Evolutionary conservation across 2,113 vertebrate species (phyloP).

Genomic region (Myocastor coypus): DNA sequence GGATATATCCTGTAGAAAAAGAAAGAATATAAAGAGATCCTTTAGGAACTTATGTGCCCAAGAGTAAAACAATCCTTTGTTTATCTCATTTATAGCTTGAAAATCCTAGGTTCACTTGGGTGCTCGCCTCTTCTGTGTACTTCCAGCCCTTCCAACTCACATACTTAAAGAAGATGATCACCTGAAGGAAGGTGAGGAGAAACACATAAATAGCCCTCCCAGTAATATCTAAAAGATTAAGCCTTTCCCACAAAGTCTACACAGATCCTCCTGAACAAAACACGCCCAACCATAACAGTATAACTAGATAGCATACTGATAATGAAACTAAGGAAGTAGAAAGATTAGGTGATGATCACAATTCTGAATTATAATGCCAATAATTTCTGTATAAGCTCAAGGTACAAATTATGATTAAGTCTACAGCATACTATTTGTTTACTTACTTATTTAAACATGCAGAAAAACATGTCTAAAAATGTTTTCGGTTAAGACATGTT

Average conservation of each 20-base stretch:
- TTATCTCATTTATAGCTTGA: background rate
- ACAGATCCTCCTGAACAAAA: background rate
- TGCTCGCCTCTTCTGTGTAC: background rate
- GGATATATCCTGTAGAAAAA: background rate
- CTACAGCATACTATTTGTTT: background rate
- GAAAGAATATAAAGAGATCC: background rate
- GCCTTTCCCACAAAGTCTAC: background rate
- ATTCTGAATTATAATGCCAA: background rate
- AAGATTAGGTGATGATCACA: background rate
- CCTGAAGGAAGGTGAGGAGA: background rate
- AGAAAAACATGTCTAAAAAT: background rate
- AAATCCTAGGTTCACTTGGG: background rate
- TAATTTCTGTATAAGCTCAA: slow-evolving; percentile 32
- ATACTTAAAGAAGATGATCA: background rate
- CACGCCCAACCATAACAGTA: background rate
- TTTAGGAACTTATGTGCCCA: background rate
- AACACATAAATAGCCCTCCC: background rate
- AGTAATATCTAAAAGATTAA: background rate
- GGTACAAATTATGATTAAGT: slow-evolving; percentile 35
- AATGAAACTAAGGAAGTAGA: slow-evolving; percentile 44
- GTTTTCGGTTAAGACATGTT: slow-evolving; percentile 55
- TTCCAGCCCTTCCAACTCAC: background rate
- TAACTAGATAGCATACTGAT: background rate
- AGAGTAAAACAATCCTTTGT: background rate
- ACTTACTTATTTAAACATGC: background rate